A percentile compares a stretch with the other conserved stretches of the same genome.
These are phyloP conservation scores for Irena cyanogastra DNA, from an alignment of 2,113 vertebrate species.

Conservation along the genomic window DNA sequence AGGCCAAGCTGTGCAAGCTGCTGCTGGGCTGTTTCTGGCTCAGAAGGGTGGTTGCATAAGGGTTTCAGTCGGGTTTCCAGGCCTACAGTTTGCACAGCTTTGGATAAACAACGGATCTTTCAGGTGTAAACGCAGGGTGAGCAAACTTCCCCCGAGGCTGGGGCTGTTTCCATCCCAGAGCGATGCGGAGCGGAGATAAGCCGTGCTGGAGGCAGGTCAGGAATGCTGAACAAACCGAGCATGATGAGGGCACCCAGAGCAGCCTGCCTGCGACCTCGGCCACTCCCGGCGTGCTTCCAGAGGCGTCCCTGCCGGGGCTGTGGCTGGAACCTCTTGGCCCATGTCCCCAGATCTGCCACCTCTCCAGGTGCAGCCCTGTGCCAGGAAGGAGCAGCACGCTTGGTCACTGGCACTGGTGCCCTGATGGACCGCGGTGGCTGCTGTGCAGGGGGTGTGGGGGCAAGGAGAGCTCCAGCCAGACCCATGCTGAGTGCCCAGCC, in stretches of 20 bases:
- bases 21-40: background rate
- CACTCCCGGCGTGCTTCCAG: accelerated
- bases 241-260: background rate
- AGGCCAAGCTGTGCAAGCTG: background rate
- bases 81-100: background rate
- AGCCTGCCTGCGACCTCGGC: accelerated
- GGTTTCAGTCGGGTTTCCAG: background rate
- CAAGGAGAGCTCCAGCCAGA: background rate
- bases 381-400: background rate
- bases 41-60: background rate
- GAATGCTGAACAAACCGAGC: background rate
- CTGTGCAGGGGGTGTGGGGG: too few relatives aligned
- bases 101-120: background rate
- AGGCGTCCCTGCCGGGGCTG: background rate
- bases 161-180: background rate
- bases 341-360: background rate
- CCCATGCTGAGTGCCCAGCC: accelerated
- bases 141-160: background rate
- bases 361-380: accelerated
- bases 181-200: background rate
- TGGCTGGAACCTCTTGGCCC: background rate
- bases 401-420: accelerated
- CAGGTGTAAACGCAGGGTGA: background rate
- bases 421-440: accelerated
- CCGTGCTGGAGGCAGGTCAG: background rate